A percentile compares a stretch with the other conserved stretches of the same genome.
Conservation (phyloP, 1,140 invertebrate genomes). For the Drosophila nigromelanica region DNA sequence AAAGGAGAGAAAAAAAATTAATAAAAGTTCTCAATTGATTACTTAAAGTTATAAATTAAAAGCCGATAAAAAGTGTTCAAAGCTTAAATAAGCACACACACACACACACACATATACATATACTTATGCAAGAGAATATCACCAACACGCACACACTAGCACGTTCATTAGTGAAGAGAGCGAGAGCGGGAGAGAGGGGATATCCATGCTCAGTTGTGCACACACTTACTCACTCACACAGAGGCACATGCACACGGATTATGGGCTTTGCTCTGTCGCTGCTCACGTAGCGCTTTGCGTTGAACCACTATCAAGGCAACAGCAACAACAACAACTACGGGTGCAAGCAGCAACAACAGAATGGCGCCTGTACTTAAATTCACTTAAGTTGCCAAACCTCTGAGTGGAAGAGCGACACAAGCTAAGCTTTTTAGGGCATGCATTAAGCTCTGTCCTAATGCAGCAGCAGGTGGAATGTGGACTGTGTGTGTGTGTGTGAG, state of each 20-base stretch:
- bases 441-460: conserved; percentile 9
- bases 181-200: conserved; percentile 7
- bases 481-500: not conserved
- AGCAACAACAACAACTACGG: conserved; percentile 7
- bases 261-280: conserved; percentile 32
- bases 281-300: conserved; percentile 16
- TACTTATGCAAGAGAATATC: conserved; percentile 16
- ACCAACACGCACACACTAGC: not conserved
- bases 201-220: conserved; percentile 9
- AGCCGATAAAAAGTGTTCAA: no score
- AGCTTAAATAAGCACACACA: not conserved
- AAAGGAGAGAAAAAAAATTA: conserved; percentile 46
- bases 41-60: not conserved
- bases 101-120: no score
- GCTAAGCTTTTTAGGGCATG: conserved; percentile 2
- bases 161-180: conserved; percentile 45
- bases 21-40: conserved; percentile 19
- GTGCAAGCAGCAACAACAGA: conserved; percentile 24
- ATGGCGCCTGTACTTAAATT: conserved; percentile 59
- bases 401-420: not conserved
- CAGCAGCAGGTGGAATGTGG: not conserved
- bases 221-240: not conserved
- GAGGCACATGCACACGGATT: conserved; percentile 32
- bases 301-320: conserved; percentile 15
- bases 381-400: conserved; percentile 45